Evolutionary conservation across 2,888 invertebrate species (phyloP), one percentile per base, ranked within the genome.

Genomic region (Poecilobothrus nobilitatus): DNA sequence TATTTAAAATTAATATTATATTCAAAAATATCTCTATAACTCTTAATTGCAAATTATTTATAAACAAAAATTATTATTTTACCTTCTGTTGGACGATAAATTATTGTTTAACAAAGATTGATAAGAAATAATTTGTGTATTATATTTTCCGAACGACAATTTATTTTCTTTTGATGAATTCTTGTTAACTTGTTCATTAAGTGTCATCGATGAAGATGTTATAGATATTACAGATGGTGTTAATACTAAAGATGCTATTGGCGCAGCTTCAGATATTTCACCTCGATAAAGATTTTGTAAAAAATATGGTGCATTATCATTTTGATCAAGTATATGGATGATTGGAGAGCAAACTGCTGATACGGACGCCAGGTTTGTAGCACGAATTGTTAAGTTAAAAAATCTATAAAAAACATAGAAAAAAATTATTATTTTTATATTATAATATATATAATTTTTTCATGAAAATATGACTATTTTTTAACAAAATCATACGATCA

Each of bases 261-360:
- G 84, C 5, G 89, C 88, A 27, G 90, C 87, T 82, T 95, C 95
- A 66, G 89, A 88, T 71, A 92, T 88, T 75, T 85, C 85, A n/a
- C 92, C 93, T 72, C 83, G 83, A 81, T 90, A 92, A 72, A 82
- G 78, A 65, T 85, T 86, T 75, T 87, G 87, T 33, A 86, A 77
- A 78, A 94, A 91, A 74, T 83, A 81, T 0, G 95, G 95, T 33
- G 88, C 84, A 82, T 91, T 92, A 81, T 95, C 95, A 83, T 97
- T 97, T 75, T 87, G 87, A 82, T 97, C 96, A 71, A 94, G 83
- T 71, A 96, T 89, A 83, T 95, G 94, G 71, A 97, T 88, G 20
- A 90, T 84, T 37, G 95, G 89, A 74, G 84, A 86, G 72, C 91
- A 90, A 20, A 78, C 79, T 0, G 94, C 89, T 65, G 86, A 85